Conservation (phyloP, 2,888 invertebrate species). For the Spialia ferax region DNA sequence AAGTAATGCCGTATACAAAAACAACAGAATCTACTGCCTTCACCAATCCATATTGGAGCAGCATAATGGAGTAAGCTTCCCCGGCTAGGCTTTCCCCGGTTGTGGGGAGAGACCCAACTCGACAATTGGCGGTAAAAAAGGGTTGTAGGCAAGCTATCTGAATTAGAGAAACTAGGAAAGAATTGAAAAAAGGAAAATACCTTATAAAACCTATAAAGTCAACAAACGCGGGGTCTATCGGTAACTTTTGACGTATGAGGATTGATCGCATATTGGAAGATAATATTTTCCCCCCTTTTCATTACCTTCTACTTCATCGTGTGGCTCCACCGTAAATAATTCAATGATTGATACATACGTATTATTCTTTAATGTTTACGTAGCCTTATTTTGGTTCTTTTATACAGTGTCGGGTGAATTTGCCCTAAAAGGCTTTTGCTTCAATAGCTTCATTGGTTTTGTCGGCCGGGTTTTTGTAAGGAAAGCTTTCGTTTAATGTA, state of each 20-base stretch:
- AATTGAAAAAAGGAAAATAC: neutral
- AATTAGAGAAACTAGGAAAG: no score
- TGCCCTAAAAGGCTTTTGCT: constrained; percentile 3
- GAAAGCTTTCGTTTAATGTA: neutral
- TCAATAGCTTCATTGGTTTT: constrained; percentile 3
- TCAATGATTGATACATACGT: constrained; percentile 30
- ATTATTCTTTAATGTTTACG: constrained; percentile 18
- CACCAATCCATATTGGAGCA: no score
- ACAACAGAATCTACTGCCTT: no score
- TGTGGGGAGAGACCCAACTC: no score
- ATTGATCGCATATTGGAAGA: constrained; percentile 55
- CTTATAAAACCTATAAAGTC: constrained; percentile 19
- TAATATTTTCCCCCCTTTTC: constrained; percentile 52
- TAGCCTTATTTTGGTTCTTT: constrained; percentile 5
- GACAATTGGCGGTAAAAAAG: no score
- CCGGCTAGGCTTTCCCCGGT: no score
- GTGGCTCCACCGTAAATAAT: constrained; percentile 27
- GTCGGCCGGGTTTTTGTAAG: neutral
- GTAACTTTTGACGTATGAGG: constrained; percentile 58
- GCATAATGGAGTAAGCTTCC: no score
- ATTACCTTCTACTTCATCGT: constrained; percentile 27
- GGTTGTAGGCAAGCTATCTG: no score
- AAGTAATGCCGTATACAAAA: no score
- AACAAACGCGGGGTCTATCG: constrained; percentile 24
- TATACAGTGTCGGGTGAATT: neutral